Evolutionary conservation across 2,113 vertebrate genomes (phyloP), one percentile per base, ranked within the genome.

Genomic region (Kryptolebias marmoratus): DNA sequence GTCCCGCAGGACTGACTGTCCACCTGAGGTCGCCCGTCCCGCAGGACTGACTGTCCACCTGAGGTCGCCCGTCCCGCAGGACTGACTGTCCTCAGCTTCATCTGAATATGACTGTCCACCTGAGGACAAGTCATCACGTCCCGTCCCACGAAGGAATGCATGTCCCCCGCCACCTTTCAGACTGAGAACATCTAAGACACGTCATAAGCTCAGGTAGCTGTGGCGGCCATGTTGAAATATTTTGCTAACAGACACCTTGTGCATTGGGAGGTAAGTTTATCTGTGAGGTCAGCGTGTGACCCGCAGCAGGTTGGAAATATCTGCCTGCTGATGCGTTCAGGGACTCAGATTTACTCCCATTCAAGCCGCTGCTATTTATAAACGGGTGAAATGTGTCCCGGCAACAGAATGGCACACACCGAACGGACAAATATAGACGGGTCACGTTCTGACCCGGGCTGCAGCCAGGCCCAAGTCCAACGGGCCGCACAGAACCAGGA

Each of bases 261-360:
- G 22, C 22, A 22, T 22, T 22, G 22, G 10, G 39, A 36, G 32
- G 32, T 36, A 36, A 36, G 7, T 36, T 36, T 36, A 36, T 53
- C 2, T 0, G 61, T 18, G n/a, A 36, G n/a, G 50, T 14, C 42
- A 39, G 30, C 72, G 47, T 0, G 15, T 14, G 58, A 63, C 48
- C 59, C 69, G 44, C 44, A 64, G 59, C 44, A 3, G 28, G 5
- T 64, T 52, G 66, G 71, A 64, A 60, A 77, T 71, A 60, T 71
- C 54, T 77, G 28, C 31, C 44, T 11, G 5, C n/a, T 53, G 75
- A 65, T 65, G 68, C 55, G 27, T 60, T 65, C 62, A 71, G 75
- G 68, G 57, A 66, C 62, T 53, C 32, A 36, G 27, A 15, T 60
- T 54, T 22, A 49, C 62, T 58, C 71, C 57, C 45, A 36, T 49